Percentiles rank a stretch among this genome's conserved stretches.
Conservation (phyloP, 1,140 invertebrate genomes). For the Galendromus occidentalis region DNA sequence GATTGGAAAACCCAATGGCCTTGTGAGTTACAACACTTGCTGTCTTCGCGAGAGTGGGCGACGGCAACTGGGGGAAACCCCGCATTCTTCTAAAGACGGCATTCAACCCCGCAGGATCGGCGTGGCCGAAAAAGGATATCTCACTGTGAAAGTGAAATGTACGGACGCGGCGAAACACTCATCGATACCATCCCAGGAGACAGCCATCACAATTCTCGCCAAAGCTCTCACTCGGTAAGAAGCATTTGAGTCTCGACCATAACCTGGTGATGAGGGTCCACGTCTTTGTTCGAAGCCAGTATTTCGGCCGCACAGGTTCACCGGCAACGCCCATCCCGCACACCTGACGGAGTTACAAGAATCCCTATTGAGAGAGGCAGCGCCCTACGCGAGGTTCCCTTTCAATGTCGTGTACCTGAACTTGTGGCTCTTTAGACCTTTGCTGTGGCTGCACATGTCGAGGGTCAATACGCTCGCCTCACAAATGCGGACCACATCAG, state of each 20-base stretch:
- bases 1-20: slow-evolving; percentile 29
- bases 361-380: slow-evolving; percentile 28
- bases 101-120: slow-evolving; percentile 27
- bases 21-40: slow-evolving; percentile 24
- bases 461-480: slow-evolving; percentile 28
- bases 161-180: slow-evolving; percentile 33
- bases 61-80: too few species aligned
- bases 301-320: too few species aligned
- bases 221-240: slow-evolving; percentile 30
- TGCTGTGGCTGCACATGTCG: slow-evolving; percentile 22
- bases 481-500: slow-evolving; percentile 34
- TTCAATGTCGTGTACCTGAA: slow-evolving; percentile 31
- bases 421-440: slow-evolving; percentile 35
- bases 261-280: slow-evolving; percentile 26
- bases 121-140: slow-evolving; percentile 35
- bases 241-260: not conserved
- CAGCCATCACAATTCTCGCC: slow-evolving; percentile 33
- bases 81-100: not conserved
- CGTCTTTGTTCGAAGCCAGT: too few species aligned
- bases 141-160: slow-evolving; percentile 30
- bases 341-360: slow-evolving; percentile 31
- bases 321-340: slow-evolving; percentile 30
- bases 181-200: slow-evolving; percentile 33
- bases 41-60: too few species aligned
- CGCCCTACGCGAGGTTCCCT: slow-evolving; percentile 24